Conservation (phyloP, 1,140 invertebrate species). For the Heterodera carotae region DNA sequence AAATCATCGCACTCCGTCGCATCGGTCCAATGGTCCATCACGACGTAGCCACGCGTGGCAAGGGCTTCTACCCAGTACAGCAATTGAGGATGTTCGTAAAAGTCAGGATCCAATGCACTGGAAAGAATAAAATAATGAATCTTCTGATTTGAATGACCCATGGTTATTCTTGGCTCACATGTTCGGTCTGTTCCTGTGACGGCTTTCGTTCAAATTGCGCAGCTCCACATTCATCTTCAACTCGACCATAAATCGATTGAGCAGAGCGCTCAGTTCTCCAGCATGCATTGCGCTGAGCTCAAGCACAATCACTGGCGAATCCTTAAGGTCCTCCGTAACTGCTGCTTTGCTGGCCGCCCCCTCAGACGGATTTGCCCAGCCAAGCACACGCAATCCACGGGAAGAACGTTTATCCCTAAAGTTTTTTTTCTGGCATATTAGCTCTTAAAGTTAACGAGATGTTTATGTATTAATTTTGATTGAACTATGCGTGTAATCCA, state of each 20-base stretch:
- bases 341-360: background rate
- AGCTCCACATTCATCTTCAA: constrained; percentile 22
- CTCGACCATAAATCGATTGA: constrained; percentile 21
- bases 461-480: too few species aligned
- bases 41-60: constrained; percentile 25
- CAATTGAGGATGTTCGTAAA: constrained; percentile 5
- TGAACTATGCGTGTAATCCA: too few species aligned
- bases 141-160: background rate
- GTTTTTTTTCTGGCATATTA: too few species aligned
- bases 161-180: background rate
- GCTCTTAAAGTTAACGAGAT: too few species aligned
- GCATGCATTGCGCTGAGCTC: constrained; percentile 21
- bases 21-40: constrained; percentile 18
- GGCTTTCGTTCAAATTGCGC: constrained; percentile 6
- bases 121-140: background rate
- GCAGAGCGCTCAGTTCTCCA: background rate
- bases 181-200: background rate
- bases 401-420: background rate
- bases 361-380: background rate
- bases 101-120: background rate
- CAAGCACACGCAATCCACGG: background rate
- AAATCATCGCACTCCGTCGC: constrained; percentile 5
- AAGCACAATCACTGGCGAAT: constrained; percentile 26
- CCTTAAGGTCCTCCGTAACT: constrained; percentile 12
- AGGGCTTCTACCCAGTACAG: constrained; percentile 23